phyloP scores from a whole-genome alignment of 2,888 invertebrate genomes.

The Tenthredo livida region DNA sequence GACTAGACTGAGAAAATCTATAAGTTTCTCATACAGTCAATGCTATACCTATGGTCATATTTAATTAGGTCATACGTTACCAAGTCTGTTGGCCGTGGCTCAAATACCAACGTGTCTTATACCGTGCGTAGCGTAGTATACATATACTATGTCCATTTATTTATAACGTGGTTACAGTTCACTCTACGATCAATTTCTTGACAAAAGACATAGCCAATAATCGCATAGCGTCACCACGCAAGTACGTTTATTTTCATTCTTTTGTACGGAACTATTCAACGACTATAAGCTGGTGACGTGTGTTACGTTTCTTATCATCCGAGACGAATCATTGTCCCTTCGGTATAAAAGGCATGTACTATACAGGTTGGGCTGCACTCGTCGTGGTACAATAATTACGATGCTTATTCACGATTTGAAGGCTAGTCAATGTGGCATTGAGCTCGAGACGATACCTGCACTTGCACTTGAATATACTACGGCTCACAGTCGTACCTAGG shows the following conservation, averaged over 20 bases:
- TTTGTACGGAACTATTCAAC: background rate
- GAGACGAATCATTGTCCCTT: slow-evolving; percentile 5
- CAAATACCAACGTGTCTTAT: slow-evolving; percentile 13
- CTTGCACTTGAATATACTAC: slow-evolving; percentile 18
- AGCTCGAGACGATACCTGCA: slow-evolving; percentile 10
- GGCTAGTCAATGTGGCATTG: slow-evolving; percentile 31
- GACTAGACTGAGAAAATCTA: background rate
- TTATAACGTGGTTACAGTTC: slow-evolving; percentile 5
- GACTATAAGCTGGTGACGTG: background rate
- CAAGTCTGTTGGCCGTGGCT: slow-evolving; percentile 33
- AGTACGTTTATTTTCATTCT: background rate
- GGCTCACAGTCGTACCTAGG: background rate
- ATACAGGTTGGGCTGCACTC: background rate
- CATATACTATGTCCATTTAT: background rate
- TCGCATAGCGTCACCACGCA: background rate
- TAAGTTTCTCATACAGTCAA: background rate
- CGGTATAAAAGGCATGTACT: background rate
- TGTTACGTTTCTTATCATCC: background rate
- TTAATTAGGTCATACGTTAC: slow-evolving; percentile 34
- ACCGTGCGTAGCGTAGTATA: background rate
- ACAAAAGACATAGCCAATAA: background rate
- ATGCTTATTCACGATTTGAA: background rate
- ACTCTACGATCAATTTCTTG: background rate
- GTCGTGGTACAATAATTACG: slow-evolving; percentile 10
- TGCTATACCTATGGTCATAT: background rate